These are phyloP conservation scores for Oegoconia quadripuncta DNA, from an alignment of 2,888 invertebrate genomes.

Conservation along the genomic window DNA sequence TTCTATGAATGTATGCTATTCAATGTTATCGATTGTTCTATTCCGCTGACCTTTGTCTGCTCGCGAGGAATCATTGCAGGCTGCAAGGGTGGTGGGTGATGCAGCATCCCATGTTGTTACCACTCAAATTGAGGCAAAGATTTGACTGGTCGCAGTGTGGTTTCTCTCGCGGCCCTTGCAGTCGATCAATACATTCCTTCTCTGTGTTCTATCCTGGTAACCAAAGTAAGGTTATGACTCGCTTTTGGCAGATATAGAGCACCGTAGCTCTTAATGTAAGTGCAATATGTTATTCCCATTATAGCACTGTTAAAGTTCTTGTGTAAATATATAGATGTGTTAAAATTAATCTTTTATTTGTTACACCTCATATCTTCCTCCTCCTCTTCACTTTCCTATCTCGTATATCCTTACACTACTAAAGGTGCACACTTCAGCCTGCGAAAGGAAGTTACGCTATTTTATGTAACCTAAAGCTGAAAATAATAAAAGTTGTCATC, in stretches of 20 bases:
- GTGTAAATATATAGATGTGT: slow-evolving; percentile 79
- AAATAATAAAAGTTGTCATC: too few species aligned
- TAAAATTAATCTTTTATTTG: slow-evolving; percentile 61
- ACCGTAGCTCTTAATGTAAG: slow-evolving; percentile 52
- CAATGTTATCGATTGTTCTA: slow-evolving; percentile 38
- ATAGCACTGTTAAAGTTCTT: slow-evolving; percentile 76
- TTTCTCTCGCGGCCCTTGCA: slow-evolving; percentile 44
- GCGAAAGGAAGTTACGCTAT: too few species aligned
- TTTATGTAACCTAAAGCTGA: too few species aligned
- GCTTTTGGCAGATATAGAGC: slow-evolving; percentile 50
- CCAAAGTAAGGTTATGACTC: slow-evolving; percentile 47
- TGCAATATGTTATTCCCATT: slow-evolving; percentile 60
- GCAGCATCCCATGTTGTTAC: slow-evolving; percentile 69
- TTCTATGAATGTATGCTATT: slow-evolving; percentile 33
- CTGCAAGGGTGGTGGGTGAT: slow-evolving; percentile 46
- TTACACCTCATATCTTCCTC: neutral
- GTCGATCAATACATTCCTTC: slow-evolving; percentile 41
- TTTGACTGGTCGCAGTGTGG: slow-evolving; percentile 69
- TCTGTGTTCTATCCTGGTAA: slow-evolving; percentile 53
- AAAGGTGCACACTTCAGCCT: too few species aligned
- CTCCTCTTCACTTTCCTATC: too few species aligned
- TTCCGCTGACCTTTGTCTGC: too few species aligned
- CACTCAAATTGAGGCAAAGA: slow-evolving; percentile 64
- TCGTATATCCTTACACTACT: too few species aligned
- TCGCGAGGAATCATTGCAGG: slow-evolving; percentile 39